Percentiles rank a stretch among this genome's conserved stretches.
Conservation (phyloP, 2,797 vertebrate species). For the Amphiprion clarkii region DNA sequence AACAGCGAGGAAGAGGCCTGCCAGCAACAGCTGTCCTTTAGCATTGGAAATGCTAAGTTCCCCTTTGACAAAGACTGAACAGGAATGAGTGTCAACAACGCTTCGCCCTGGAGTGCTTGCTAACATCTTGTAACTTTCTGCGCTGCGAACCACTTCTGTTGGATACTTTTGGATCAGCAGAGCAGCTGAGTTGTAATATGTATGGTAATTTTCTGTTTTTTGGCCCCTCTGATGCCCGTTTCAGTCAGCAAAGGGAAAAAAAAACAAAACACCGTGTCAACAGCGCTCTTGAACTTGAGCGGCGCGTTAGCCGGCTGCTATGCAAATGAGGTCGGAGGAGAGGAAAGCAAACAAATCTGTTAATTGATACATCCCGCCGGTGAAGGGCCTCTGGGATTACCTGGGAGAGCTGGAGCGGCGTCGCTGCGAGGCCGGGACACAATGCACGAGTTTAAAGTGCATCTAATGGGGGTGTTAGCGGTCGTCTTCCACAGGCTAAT, state of each 20-base stretch:
- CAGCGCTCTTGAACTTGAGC: slow-evolving; percentile 70
- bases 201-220: slow-evolving; percentile 30
- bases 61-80: slow-evolving; percentile 79
- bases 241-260: slow-evolving; percentile 13
- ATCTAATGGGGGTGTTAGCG: slow-evolving; percentile 63
- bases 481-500: slow-evolving; percentile 73
- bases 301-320: slow-evolving; percentile 52
- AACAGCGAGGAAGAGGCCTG: slow-evolving; percentile 73
- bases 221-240: slow-evolving; percentile 32
- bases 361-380: slow-evolving; percentile 76
- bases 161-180: slow-evolving; percentile 51
- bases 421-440: slow-evolving; percentile 42
- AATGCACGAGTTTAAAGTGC: slow-evolving; percentile 75
- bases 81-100: slow-evolving; percentile 74
- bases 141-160: slow-evolving; percentile 59
- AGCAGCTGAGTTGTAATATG: slow-evolving; percentile 46
- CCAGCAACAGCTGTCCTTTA: slow-evolving; percentile 86
- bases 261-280: slow-evolving; percentile 54
- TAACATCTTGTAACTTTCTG: slow-evolving; percentile 79
- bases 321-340: slow-evolving; percentile 74
- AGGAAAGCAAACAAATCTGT: slow-evolving; percentile 83
- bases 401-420: slow-evolving; percentile 65
- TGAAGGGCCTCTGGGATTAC: slow-evolving; percentile 71
- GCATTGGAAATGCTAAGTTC: slow-evolving; percentile 79
- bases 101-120: slow-evolving; percentile 60